Evolutionary conservation across 2,113 vertebrate genomes (phyloP), one percentile per base, ranked within the genome.

Genomic region (Panurus biarmicus): DNA sequence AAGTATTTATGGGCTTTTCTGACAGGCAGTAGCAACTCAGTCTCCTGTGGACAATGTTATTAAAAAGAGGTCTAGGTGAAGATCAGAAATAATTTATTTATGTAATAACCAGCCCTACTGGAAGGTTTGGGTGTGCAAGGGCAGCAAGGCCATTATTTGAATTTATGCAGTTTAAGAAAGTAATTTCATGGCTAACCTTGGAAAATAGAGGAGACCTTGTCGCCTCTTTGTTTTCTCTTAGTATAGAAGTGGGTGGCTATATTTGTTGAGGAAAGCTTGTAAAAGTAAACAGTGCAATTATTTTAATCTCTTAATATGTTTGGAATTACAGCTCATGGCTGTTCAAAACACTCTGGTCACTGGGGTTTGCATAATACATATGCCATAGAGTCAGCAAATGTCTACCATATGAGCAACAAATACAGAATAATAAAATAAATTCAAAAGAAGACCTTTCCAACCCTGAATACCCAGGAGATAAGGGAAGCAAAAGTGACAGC

Each of bases 261-360:
- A 53, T 97, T 95, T 79, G 79, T 73, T 89, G 87, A 92, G 82
- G 94, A 96, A 95, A 94, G 85, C 85, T 94, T 96, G 89, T 94
- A 94, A 96, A 96, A 91, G 85, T 87, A 96, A 97, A 92, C 78
- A 94, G 60, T 79, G 76, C 42, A 94, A 93, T 97, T 94, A 96
- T 93, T 95, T 83, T 95, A 92, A 96, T 94, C 83, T 94, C 85
- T 94, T 96, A 96, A 94, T 87, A 89, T 90, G 92, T 91, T 97
- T 95, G 75, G 79, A 97, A 96, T 94, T 97, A 69, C 24, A n/a
- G 35, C 87, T 92, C 58, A 83, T 87, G 81, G 73, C 79, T 93
- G 87, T 64, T 87, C 79, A 89, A 87, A 89, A 90, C 66, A 94
- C 33, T 58, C 21, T 47, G 95, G 62, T 73, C 42, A 36, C 45